Base-by-base conservation (phyloP, 2,113 vertebrate species). In the Columbina picui region DNA sequence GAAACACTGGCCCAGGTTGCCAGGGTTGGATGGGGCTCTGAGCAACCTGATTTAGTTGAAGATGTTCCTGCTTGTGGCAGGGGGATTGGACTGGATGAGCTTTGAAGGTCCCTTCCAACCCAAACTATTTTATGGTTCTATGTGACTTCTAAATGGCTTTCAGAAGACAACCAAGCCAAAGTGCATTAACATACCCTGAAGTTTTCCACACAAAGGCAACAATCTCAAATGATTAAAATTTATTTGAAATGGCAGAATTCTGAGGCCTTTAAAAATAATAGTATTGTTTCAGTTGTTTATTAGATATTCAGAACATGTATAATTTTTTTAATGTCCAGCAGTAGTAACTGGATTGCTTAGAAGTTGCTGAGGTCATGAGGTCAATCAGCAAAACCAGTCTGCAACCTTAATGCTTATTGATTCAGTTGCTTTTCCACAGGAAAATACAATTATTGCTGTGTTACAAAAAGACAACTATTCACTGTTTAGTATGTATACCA, bases 341-440 rank as follows among this genome's bases (percentile, higher is more conserved):
- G 38, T 53, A 92, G 77, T 81, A 92, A 77, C 92, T 77, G 71
- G 87, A 79, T 85, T 95, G 63, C 77, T 95, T 68, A 50, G 81
- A 92, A 96, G 86, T 87, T 84, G 49, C 39, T 5, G 27, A 65
- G 47, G 74, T 76, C 21, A 59, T 61, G 92, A 97, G 65, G 96
- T 97, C 90, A 96, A 95, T 96, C 92, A 94, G 82, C 36, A 94
- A 84, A 88, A 94, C 10, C 64, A 38, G 79, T 43, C 90, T 96
- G 67, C 61, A 95, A 52, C 75, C 69, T 96, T 43, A 80, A 32
- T 67, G 75, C 34, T 96, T 97, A 96, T 92, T 88, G 96, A 98
- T 97, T 84, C 88, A 60, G 47, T 30, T 87, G 79, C 67, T 96
- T 95, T 95, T 94, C 30, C 85, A 61, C 79, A 84, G 81, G 68